Evolutionary conservation across 2,797 vertebrate genomes (phyloP), one percentile per base, ranked within the genome.

Genomic region (Champsocephalus gunnari): DNA sequence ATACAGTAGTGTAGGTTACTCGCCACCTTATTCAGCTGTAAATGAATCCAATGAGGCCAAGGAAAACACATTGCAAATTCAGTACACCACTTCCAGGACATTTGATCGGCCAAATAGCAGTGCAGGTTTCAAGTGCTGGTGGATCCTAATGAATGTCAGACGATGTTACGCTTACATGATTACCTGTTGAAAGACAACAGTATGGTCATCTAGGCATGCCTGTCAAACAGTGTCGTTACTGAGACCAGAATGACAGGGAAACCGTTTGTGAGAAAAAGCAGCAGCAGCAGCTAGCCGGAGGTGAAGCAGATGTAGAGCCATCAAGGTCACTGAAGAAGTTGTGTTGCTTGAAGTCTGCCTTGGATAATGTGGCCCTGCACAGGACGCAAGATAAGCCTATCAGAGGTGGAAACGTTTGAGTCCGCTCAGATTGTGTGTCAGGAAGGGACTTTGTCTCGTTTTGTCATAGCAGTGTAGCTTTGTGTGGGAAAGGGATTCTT

Each of bases 61-160:
- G 77, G 66, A 79, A 87, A 86, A 77, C 53, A 1, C 78, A 82
- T 84, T 64, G 14, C 80, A 82, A 59, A 88, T 82, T 63, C 74
- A 86, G 48, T 8, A 48, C 79, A 81, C 58, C 53, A 79, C 82
- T 79, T 85, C 71, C 82, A 76, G 81, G 85, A 83, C 76, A 89
- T 73, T 76, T 55, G 78, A 85, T 67, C 73, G 17, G 83, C 50
- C 73, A 54, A 60, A 71, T 45, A 51, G 5, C 51, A 66, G 5
- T n/a, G 9, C 24, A 48, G 80, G 54, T 87, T 75, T 56, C 61
- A 73, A 53, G 48, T n/a, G 60, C 50, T 5, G 66, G 56, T 50
- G 57, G 66, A 79, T 79, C 71, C 75, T 49, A 66, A 38, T 73
- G 34, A 68, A 50, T 69, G 60, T 51, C 55, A 61, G 54, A 68